Evolutionary conservation across 2,113 vertebrate species (phyloP).

Genomic region (Hippoglossus stenolepis): DNA sequence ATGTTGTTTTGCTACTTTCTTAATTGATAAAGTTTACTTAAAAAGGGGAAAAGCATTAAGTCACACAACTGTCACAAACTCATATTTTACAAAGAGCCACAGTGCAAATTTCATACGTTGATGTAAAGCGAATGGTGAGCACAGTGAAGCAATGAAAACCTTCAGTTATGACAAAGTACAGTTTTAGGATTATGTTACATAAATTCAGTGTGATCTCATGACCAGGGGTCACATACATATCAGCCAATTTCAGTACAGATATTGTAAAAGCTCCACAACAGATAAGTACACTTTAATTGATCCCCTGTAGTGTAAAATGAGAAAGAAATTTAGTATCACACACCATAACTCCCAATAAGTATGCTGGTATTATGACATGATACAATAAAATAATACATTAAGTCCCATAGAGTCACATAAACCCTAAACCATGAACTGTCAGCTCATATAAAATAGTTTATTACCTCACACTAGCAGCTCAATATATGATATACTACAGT

Average conservation of each 20-base stretch:
- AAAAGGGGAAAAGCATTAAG: too few species aligned
- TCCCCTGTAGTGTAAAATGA: background rate
- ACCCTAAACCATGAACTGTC: background rate
- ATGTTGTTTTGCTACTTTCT: too few species aligned
- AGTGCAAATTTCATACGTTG: too few species aligned
- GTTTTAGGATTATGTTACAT: background rate
- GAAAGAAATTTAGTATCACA: background rate
- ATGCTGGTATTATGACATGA: background rate
- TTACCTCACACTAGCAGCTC: background rate
- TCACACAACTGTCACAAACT: too few species aligned
- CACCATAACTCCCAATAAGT: background rate
- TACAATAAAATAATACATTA: background rate
- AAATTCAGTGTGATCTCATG: background rate
- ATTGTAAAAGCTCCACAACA: background rate
- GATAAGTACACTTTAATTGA: background rate
- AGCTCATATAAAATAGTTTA: background rate
- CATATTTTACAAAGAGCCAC: too few species aligned
- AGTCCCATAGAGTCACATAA: background rate
- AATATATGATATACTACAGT: background rate
- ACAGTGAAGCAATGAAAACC: too few species aligned
- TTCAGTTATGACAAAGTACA: too few species aligned
- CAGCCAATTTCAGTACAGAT: background rate
- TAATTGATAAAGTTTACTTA: too few species aligned
- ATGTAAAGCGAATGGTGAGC: too few species aligned
- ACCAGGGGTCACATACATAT: background rate